Base-by-base conservation (phyloP, 2,113 vertebrate genomes). In the Ageneiosus marmoratus region DNA sequence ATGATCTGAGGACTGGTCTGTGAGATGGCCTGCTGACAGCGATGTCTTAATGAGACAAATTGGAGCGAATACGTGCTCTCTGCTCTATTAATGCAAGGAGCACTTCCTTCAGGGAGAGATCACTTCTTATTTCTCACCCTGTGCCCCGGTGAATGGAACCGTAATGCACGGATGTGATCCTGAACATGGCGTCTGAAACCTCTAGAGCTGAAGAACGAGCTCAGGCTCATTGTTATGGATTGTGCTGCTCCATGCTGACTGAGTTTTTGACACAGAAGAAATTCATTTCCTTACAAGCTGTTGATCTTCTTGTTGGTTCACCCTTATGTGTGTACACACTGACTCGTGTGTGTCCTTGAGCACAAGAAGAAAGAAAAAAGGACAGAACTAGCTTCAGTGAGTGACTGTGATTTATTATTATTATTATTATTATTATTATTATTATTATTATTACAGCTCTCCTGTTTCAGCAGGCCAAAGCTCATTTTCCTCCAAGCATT, bases 71-170 rank as follows among this genome's bases (percentile, higher is more conserved):
- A 88, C 87, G 55, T 84, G 65, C 73, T 84, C 87, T 88, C 83
- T 81, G 81, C 86, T 85, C 15, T 69, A 90, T 90, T 92, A 91
- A 88, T 55, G 89, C 86, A 85, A 80, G 78, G 87, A 88, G 80
- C 24, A 34, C 53, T 81, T 85, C 89, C 88, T 87, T 86, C 75
- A 86, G 87, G 86, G 79, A 82, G 44, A 86, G 87, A 88, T 84
- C 75, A 56, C 90, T 85, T 87, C 79, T 77, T 29, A 79, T 85
- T 85, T 76, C 46, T 80, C 79, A 80, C 85, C 32, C 73, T 73
- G 84, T 79, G 29, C 84, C 87, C 50, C 50, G 75, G 34, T 56
- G 77, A 84, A 76, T 78, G 41, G 89, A 93, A 92, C 92, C 89
- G 88, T 89, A 92, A 92, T 90, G 76, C 67, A 80, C 80, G 82